phyloP scores from a whole-genome alignment of 1,140 invertebrate genomes.

The Platyscapa corneri region DNA sequence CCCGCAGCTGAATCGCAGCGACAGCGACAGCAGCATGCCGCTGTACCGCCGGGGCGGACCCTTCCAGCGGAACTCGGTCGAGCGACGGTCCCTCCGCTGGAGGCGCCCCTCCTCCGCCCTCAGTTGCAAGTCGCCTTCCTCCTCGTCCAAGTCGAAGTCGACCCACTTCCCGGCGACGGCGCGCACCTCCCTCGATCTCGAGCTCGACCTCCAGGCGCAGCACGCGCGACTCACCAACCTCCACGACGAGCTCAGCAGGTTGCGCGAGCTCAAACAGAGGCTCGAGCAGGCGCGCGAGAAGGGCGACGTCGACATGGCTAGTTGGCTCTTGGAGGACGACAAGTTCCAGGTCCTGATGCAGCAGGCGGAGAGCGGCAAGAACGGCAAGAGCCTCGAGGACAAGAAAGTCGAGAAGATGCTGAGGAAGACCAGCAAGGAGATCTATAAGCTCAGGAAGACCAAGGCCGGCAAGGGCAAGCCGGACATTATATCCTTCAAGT shows the following conservation, averaged over 20 bases:
- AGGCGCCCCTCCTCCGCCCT: conserved; percentile 75
- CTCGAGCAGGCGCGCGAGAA: conserved; percentile 84
- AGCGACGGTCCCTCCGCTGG: conserved; percentile 90
- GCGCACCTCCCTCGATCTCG: conserved; percentile 92
- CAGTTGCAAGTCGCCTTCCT: conserved; percentile 67
- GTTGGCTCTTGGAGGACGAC: conserved; percentile 90
- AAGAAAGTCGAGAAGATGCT: conserved; percentile 87
- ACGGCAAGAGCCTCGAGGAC: conserved; percentile 81
- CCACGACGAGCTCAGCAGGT: conserved; percentile 86
- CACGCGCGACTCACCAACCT: conserved; percentile 87
- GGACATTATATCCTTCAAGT: conserved; percentile 95
- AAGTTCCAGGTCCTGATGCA: conserved; percentile 86
- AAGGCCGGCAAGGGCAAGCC: conserved; percentile 92
- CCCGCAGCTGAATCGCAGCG: conserved; percentile 91
- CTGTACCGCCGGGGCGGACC: conserved; percentile 85
- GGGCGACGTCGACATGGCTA: conserved; percentile 85
- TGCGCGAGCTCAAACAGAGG: conserved; percentile 86
- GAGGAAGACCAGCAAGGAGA: conserved; percentile 90
- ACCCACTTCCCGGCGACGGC: conserved; percentile 78
- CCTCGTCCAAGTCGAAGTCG: conserved; percentile 67
- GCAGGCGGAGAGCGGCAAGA: conserved; percentile 77
- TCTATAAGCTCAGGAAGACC: conserved; percentile 91
- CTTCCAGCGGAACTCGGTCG: conserved; percentile 92
- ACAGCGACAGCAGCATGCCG: conserved; percentile 97
- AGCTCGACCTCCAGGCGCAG: conserved; percentile 92